Base-by-base conservation (phyloP, 1,140 invertebrate genomes). In the Heterodera carotae region DNA sequence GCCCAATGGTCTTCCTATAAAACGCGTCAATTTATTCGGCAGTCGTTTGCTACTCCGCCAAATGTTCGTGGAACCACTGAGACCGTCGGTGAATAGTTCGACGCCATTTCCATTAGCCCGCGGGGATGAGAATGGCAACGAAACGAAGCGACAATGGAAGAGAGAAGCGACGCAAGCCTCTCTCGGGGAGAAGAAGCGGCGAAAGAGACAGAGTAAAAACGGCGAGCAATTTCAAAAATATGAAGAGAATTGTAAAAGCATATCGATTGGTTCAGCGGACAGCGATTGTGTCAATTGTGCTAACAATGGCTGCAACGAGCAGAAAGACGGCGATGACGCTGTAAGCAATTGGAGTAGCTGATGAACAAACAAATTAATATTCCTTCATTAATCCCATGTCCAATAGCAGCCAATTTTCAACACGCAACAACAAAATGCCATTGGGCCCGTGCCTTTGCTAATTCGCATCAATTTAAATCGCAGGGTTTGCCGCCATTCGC, bases 31-130 rank as follows among this genome's bases (percentile, higher is more conserved):
- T 59, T 43, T 76, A n/a, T 8, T 48, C 33, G 75, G 75, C 25
- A 68, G 56, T 29, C 48, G 15, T 34, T 27, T 76, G 53, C 70
- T 43, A 53, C 7, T 76, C 25, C 53, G 33, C 25, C 75, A 76
- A 76, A 59, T 76, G 33, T 76, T 76, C 62, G 53, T 76, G 12
- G 22, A 76, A 31, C 72, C 71, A 8, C 18, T 76, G 15, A 39
- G 75, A 48, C 69, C 71, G 15, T 43, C 48, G 29, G 56, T 22
- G 1, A 53, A 71, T 22, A 6, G 22, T 33, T 31, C 29, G 27
- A 56, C 8, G 31, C 60, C 29, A 22, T 71, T 36, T 15, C 10
- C 31, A 8, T 27, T 7, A 22, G 59, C n/a, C n/a, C n/a, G 68
- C n/a, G 22, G 7, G 1, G 68, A 48, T 8, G 7, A 43, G 5